Base-by-base conservation (phyloP, 2,797 vertebrate genomes). In the Lepus oiostolus region DNA sequence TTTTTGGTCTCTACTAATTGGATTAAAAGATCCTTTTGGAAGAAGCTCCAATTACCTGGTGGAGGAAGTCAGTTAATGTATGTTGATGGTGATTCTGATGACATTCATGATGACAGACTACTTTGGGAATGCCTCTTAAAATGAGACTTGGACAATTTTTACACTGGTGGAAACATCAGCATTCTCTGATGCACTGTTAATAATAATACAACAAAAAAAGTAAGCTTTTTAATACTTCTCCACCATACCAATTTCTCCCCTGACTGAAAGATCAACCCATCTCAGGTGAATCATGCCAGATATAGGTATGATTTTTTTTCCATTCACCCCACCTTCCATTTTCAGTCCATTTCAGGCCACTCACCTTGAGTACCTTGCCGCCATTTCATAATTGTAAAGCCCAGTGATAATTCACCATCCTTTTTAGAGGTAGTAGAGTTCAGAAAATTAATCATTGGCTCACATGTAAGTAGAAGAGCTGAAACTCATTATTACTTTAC, bases 51-150 rank as follows among this genome's bases (percentile, higher is more conserved):
- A 16, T 91, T 85, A 47, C 7, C 67, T 81, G n/a, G 24, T 72
- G 28, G 74, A 85, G 16, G 24, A 85, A 63, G 79, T 80, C 3
- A 71, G n/a, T 67, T 77, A 47, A 89, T 62, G 26, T 88, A 42
- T 65, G 2, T 32, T 72, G 71, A 58, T 28, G 19, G 26, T 35
- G 88, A 60, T 90, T 83, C 95, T 81, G 38, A 63, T 30, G 32
- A 28, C 80, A 35, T 79, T 93, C 54, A 32, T 63, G 38, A 68
- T 86, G 54, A 32, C 52, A 81, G 85, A 94, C 30, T 60, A 35
- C 76, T 68, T 94, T 67, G 67, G 71, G 30, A 75, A 30, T 62
- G 19, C 74, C 85, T 88, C 35, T 90, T 67, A 90, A 74, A 88
- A 72, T 90, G 87, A 47, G 38, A 83, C 35, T 62, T 68, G 32